phyloP scores from a whole-genome alignment of 2,888 invertebrate species.

The Cheilosia scutellata region DNA sequence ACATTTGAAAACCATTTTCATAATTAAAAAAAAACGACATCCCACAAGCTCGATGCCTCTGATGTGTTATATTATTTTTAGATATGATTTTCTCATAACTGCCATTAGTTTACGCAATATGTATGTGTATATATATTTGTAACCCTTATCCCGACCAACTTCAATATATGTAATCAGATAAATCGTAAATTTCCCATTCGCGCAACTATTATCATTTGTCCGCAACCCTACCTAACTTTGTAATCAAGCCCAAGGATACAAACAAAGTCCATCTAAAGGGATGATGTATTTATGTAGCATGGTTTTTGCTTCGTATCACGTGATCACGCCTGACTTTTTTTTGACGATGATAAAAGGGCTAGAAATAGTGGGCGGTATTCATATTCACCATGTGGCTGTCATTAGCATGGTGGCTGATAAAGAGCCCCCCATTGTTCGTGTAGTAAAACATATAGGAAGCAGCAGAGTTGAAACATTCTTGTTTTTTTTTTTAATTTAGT shows the following conservation, averaged over 20 bases:
- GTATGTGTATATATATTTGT: background rate
- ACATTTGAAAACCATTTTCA: background rate
- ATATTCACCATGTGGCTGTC: conserved; percentile 4
- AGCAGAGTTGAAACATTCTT: background rate
- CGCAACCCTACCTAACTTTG: conserved; percentile 3
- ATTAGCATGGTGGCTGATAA: conserved; percentile 8
- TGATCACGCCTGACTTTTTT: background rate
- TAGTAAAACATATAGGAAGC: background rate
- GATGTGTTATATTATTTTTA: background rate
- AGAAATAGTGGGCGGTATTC: background rate
- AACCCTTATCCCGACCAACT: background rate
- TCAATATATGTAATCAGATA: background rate
- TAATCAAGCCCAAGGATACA: background rate
- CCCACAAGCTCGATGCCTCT: background rate
- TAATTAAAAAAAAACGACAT: conserved; percentile 1
- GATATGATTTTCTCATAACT: background rate
- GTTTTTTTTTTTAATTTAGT: background rate
- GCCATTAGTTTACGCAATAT: background rate
- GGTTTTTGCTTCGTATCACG: background rate
- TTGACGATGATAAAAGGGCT: background rate
- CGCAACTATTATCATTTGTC: background rate
- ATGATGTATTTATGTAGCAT: background rate
- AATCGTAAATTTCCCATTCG: background rate
- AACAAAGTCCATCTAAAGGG: background rate
- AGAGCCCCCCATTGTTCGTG: background rate